These are phyloP conservation scores for Podilymbus podiceps DNA, from an alignment of 2,113 vertebrate genomes.

Conservation along the genomic window DNA sequence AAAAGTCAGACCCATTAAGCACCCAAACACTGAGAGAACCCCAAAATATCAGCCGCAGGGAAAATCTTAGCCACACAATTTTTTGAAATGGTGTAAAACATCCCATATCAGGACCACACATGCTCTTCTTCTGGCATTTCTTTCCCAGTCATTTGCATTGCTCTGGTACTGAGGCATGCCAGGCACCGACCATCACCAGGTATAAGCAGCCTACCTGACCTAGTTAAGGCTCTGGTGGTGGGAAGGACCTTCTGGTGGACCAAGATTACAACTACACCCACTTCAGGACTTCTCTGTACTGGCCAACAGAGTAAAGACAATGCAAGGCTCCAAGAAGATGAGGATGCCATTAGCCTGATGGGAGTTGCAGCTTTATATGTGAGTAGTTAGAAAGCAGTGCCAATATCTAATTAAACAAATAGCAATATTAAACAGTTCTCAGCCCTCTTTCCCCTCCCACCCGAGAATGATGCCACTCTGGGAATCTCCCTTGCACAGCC, in stretches of 20 bases:
- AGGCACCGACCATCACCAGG: background rate
- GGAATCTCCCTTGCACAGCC: slow-evolving; percentile 1
- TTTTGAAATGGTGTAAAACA: background rate
- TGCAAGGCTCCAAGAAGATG: background rate
- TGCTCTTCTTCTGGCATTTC: background rate
- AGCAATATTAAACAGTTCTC: background rate
- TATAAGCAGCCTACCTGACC: background rate
- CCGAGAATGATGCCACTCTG: background rate
- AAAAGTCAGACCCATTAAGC: background rate
- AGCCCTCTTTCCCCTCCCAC: background rate
- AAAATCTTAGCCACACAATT: background rate
- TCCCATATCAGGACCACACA: background rate
- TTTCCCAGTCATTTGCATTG: background rate
- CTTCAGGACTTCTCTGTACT: background rate
- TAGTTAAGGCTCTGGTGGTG: background rate
- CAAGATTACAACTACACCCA: background rate
- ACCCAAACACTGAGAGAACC: background rate
- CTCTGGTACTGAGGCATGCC: background rate
- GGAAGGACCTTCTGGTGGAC: background rate
- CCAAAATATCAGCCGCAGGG: background rate
- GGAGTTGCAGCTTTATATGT: background rate
- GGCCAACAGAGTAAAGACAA: background rate
- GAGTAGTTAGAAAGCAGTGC: background rate
- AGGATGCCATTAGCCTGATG: background rate
- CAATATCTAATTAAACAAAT: background rate